phyloP scores from a whole-genome alignment of 2,113 vertebrate species.

The Rhadina sibilatrix region DNA sequence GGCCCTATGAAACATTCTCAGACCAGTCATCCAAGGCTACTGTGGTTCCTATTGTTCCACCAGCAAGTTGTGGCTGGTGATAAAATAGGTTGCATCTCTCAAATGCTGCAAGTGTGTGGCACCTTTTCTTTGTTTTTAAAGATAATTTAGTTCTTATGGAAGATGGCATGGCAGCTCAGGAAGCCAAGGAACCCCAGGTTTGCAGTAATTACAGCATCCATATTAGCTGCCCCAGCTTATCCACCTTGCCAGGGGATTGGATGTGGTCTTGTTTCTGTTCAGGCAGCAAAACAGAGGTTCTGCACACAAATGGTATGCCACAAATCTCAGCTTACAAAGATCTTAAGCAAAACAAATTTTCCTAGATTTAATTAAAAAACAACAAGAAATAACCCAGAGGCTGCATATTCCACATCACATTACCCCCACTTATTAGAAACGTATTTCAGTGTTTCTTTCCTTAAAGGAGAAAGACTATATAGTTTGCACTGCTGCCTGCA shows the following conservation, averaged over 20 bases:
- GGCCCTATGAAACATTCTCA: neutral
- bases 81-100: neutral
- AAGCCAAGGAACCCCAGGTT: neutral
- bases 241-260: neutral
- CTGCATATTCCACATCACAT: neutral
- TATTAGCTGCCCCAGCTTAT: neutral
- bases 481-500: neutral
- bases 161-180: neutral
- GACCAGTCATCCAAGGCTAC: neutral
- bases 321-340: neutral
- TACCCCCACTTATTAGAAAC: neutral
- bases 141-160: neutral
- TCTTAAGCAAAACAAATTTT: neutral
- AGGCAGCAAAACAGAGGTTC: neutral
- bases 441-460: neutral
- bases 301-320: neutral
- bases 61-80: constrained; percentile 22
- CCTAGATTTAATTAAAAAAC: constrained; percentile 17
- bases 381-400: constrained; percentile 4
- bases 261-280: neutral
- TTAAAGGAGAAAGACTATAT: neutral
- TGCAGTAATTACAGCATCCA: neutral
- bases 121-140: neutral
- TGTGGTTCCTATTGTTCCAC: neutral
- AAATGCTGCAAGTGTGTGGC: neutral